Evolutionary conservation across 2,113 vertebrate species (phyloP), one percentile per base, ranked within the genome.

Genomic region (Synodontis membranacea): DNA sequence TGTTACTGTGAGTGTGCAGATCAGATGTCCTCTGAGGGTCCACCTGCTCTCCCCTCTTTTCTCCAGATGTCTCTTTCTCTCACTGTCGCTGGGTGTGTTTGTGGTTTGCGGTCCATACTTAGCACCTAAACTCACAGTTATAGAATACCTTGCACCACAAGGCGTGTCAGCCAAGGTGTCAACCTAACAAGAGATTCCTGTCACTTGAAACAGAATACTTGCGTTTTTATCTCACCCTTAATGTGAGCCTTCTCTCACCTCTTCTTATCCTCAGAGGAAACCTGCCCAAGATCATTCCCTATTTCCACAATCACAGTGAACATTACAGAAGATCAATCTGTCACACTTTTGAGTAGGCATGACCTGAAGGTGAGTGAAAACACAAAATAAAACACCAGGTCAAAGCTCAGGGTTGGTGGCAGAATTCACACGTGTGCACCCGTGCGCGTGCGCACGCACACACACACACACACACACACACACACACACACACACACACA

Each of bases 51-150:
- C 34, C 75, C 80, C 54, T 37, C 50, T 50, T 37, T 46, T 60
- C 44, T 46, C 83, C 85, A 89, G 76, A 81, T 86, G 76, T 88
- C 85, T 83, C 52, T 15, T 70, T 46, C 25, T 54, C 79, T 79
- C 52, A 84, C 82, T 84, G 62, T 91, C 34, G 7, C 86, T 86
- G 86, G 17, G 78, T 83, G 84, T 84, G 82, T 84, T 58, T 64
- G 66, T 89, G 84, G 85, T 86, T 74, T 74, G 79, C n/a, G 34
- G 85, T 48, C 85, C 79, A 39, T 86, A 82, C 54, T 82, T 72
- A 82, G 44, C 85, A 86, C 85, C 68, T 52, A 46, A 82, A 46
- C 78, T 42, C 42, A 37, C 11, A 52, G 42, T 31, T 86, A 62
- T 25, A 75, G 86, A 46, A 56, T 64, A 50, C 19, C 56, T 83